These are phyloP conservation scores for Triops cancriformis DNA, from an alignment of 1,140 invertebrate species.

Conservation along the genomic window DNA sequence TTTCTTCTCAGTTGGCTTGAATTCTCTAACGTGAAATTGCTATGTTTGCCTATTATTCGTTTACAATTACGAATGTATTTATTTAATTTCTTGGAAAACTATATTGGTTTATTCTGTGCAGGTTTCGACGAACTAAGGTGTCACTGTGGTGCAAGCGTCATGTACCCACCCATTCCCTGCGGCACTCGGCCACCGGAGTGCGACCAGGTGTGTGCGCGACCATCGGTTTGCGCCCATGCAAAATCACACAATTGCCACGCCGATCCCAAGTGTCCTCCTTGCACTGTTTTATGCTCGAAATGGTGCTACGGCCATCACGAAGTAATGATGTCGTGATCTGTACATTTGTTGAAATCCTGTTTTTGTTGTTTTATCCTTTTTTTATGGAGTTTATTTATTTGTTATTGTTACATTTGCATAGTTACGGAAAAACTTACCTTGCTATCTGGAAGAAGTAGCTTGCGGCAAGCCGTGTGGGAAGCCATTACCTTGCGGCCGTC, in stretches of 20 bases:
- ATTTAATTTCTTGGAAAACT: slow-evolving; percentile 10
- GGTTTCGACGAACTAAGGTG: slow-evolving; percentile 86
- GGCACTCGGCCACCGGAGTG: slow-evolving; percentile 76
- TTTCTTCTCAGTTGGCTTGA: too few species aligned
- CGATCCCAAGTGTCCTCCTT: slow-evolving; percentile 76
- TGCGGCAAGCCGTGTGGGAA: slow-evolving; percentile 81
- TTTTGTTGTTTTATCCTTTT: slow-evolving; percentile 37
- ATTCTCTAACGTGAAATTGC: too few species aligned
- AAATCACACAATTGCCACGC: slow-evolving; percentile 69
- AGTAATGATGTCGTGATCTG: slow-evolving; percentile 20
- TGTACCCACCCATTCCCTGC: slow-evolving; percentile 83
- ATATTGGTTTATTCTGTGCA: slow-evolving; percentile 34
- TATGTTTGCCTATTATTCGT: too few species aligned
- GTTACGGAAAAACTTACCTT: slow-evolving; percentile 77
- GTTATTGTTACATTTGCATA: slow-evolving; percentile 33
- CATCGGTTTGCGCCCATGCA: slow-evolving; percentile 70
- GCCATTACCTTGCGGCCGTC: slow-evolving; percentile 62
- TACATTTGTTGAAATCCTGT: neutral
- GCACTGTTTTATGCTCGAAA: slow-evolving; percentile 76
- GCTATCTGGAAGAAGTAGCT: slow-evolving; percentile 75
- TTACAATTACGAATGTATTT: too few species aligned
- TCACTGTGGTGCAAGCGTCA: slow-evolving; percentile 74
- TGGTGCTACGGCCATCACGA: slow-evolving; percentile 85
- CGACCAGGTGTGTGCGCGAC: slow-evolving; percentile 60
- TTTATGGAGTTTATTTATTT: slow-evolving; percentile 17